A percentile compares a stretch with the other conserved stretches of the same genome.
Conservation (phyloP, 2,888 invertebrate species). For the Epiblema foenella region DNA sequence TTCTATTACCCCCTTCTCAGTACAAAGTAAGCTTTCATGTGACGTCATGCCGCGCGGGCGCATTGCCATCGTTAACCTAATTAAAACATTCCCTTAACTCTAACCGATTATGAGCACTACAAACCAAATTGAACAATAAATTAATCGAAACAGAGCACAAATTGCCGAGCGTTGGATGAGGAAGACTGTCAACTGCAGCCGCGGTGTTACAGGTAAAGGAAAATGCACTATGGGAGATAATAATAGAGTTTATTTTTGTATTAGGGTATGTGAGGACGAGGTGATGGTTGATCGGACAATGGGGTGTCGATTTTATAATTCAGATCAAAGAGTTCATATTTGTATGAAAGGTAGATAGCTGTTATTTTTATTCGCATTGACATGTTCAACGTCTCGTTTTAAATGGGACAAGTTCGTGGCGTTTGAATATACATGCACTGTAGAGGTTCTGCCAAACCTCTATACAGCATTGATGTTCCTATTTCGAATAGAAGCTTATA, state of each 20-base stretch:
- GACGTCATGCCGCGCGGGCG: constrained; percentile 55
- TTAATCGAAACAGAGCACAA: neutral
- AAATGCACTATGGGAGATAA: neutral
- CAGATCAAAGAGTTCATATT: neutral
- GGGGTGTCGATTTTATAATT: neutral
- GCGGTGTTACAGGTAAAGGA: neutral
- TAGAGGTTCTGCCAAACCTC: too few species aligned
- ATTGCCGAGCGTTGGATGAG: neutral
- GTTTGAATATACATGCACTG: neutral
- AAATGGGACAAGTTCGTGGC: neutral
- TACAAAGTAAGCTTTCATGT: constrained; percentile 26
- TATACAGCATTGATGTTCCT: too few species aligned
- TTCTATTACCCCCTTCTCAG: constrained; percentile 28
- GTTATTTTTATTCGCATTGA: constrained; percentile 6
- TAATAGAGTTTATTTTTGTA: neutral
- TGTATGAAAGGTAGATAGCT: neutral
- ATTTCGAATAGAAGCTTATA: too few species aligned
- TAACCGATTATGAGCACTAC: constrained; percentile 50
- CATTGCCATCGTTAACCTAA: constrained; percentile 65
- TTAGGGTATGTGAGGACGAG: neutral
- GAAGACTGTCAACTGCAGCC: constrained; percentile 11
- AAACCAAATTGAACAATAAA: neutral
- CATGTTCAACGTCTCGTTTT: constrained; percentile 3
- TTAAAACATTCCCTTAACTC: constrained; percentile 70
- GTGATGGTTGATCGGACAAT: neutral